Percentiles rank a stretch among this genome's conserved stretches.
phyloP scores from a whole-genome alignment of 2,888 invertebrate genomes.

The Cosmia trapezina region DNA sequence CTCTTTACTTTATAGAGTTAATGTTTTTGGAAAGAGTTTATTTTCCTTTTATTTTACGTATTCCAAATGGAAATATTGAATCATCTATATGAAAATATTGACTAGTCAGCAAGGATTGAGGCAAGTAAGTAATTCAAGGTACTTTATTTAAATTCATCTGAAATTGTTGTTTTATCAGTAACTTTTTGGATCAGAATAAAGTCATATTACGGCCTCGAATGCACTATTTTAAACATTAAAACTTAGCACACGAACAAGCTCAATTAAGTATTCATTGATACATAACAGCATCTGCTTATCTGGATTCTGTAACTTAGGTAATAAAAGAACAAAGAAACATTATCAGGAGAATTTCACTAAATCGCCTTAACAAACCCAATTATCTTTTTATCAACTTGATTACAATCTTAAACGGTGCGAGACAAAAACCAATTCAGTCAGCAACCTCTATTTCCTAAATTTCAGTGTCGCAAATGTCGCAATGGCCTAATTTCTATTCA shows the following conservation, averaged over 20 bases:
- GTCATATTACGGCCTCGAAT: neutral
- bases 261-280: neutral
- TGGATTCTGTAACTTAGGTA: slow-evolving; percentile 11
- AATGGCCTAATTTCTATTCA: slow-evolving; percentile 78
- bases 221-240: neutral
- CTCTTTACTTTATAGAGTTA: no score
- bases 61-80: neutral
- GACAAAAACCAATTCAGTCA: slow-evolving; percentile 61
- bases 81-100: neutral
- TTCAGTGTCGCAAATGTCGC: slow-evolving; percentile 66
- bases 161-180: neutral
- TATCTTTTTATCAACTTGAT: slow-evolving; percentile 57
- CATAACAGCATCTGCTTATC: slow-evolving; percentile 1
- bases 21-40: neutral
- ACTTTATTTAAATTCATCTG: neutral
- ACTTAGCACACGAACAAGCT: neutral
- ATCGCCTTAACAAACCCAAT: slow-evolving; percentile 27
- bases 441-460: slow-evolving; percentile 61
- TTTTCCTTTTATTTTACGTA: neutral
- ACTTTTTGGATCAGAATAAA: neutral
- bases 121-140: neutral
- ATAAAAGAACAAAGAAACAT: neutral
- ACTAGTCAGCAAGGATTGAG: neutral
- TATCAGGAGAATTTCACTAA: slow-evolving; percentile 24
- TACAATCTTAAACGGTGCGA: slow-evolving; percentile 56